Percentiles rank a stretch among this genome's conserved stretches.
These are phyloP conservation scores for Thumatha senex DNA, from an alignment of 2,888 invertebrate species.

Conservation along the genomic window DNA sequence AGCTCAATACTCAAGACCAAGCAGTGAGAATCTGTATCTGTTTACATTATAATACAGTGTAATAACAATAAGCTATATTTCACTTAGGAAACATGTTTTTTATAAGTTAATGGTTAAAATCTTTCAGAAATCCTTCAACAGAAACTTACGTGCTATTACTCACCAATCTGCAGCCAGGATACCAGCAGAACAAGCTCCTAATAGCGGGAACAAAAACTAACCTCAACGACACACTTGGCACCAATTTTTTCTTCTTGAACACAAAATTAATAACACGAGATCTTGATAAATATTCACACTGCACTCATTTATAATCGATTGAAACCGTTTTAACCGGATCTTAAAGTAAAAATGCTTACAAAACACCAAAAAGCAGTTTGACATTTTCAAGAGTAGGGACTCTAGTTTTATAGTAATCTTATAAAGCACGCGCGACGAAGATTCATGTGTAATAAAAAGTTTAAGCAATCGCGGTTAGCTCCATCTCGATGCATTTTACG, in stretches of 20 bases:
- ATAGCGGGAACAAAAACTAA: constrained; percentile 80
- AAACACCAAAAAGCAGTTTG: constrained; percentile 73
- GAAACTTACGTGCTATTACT: constrained; percentile 75
- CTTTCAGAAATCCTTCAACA: constrained; percentile 62
- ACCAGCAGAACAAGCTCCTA: constrained; percentile 48
- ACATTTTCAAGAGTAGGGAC: constrained; percentile 57
- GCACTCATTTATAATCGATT: constrained; percentile 20
- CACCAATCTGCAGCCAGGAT: constrained; percentile 71
- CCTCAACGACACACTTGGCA: constrained; percentile 63
- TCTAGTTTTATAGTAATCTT: constrained; percentile 34
- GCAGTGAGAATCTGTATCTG: constrained; percentile 19
- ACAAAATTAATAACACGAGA: constrained; percentile 19
- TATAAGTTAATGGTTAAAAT: background rate
- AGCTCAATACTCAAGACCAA: constrained; percentile 9
- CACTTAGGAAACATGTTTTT: background rate
- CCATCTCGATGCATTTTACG: constrained; percentile 60
- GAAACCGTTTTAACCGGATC: constrained; percentile 19
- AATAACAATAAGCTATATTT: constrained; percentile 14
- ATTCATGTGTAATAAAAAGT: constrained; percentile 22
- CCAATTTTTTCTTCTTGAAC: constrained; percentile 37
- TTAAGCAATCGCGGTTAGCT: constrained; percentile 52
- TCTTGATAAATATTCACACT: constrained; percentile 19
- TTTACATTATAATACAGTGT: constrained; percentile 17
- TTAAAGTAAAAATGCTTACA: constrained; percentile 46
- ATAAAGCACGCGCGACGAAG: constrained; percentile 31